These are phyloP conservation scores for Chesias legatella DNA, from an alignment of 2,888 invertebrate genomes.

Conservation along the genomic window DNA sequence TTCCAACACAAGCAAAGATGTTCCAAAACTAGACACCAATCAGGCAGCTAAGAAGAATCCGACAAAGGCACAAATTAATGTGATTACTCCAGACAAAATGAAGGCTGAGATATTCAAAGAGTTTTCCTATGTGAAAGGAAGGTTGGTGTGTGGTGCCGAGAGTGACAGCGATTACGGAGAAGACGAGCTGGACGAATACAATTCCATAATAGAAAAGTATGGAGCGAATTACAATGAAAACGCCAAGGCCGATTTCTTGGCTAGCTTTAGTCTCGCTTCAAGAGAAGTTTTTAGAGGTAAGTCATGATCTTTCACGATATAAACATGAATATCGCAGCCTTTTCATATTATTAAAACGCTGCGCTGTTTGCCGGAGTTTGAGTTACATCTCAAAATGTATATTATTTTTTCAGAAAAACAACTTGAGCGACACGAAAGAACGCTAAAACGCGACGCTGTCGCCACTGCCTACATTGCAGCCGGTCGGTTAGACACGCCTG, in stretches of 20 bases:
- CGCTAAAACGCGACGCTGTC: constrained; percentile 71
- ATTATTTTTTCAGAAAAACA: constrained; percentile 63
- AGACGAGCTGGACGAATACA: constrained; percentile 69
- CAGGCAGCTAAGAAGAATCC: constrained; percentile 28
- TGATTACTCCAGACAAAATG: constrained; percentile 67
- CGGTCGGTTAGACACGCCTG: constrained; percentile 52
- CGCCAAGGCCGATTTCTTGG: constrained; percentile 80
- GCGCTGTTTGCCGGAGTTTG: too few species aligned
- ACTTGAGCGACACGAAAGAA: constrained; percentile 81
- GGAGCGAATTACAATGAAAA: constrained; percentile 64
- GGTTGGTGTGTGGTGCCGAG: constrained; percentile 60
- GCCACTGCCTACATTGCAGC: constrained; percentile 71
- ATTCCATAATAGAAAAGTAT: constrained; percentile 74
- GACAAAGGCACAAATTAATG: constrained; percentile 32
- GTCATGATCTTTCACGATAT: too few species aligned
- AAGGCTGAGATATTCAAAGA: constrained; percentile 64
- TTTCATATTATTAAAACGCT: too few species aligned
- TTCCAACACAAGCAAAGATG: constrained; percentile 46
- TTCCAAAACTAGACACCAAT: constrained; percentile 40
- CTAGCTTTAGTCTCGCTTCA: constrained; percentile 83
- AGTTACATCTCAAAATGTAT: too few species aligned
- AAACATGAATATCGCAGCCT: too few species aligned
- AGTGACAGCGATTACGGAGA: constrained; percentile 75
- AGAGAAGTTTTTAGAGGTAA: constrained; percentile 81
- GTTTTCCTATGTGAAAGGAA: constrained; percentile 48